These are phyloP conservation scores for Lacerta agilis DNA, from an alignment of 2,797 vertebrate species.

Conservation along the genomic window DNA sequence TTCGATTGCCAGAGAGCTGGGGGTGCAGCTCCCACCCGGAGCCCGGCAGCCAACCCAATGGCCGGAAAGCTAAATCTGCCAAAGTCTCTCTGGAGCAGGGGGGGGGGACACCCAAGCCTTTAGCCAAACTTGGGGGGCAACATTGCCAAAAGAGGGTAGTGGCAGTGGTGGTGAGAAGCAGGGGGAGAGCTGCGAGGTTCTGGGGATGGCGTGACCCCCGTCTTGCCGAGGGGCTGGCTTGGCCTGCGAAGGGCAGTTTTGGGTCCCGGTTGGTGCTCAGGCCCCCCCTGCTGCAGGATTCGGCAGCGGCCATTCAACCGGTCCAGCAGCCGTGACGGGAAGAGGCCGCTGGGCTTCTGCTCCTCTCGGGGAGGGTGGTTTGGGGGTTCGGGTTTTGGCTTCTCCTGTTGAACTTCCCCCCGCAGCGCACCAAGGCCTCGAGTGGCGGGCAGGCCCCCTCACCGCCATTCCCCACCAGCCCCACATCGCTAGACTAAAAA, in stretches of 20 bases:
- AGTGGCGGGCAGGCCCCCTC: neutral
- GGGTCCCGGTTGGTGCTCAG: neutral
- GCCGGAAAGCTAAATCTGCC: neutral
- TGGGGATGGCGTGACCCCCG: neutral
- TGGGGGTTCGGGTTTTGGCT: neutral
- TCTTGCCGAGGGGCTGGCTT: neutral
- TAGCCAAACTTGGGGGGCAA: too few species aligned
- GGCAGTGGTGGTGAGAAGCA: too few species aligned
- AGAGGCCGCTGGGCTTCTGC: neutral
- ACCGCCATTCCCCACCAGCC: neutral
- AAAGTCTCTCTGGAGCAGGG: neutral
- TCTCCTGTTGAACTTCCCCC: neutral
- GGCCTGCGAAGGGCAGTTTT: neutral
- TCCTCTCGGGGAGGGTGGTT: neutral
- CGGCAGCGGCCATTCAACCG: too few species aligned
- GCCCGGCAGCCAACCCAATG: neutral
- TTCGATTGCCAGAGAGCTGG: neutral
- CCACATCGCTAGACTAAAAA: neutral
- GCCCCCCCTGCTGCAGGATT: neutral
- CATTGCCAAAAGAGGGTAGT: neutral
- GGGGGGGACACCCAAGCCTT: neutral
- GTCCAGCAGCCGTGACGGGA: too few species aligned
- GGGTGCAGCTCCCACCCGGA: neutral
- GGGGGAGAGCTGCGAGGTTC: too few species aligned
- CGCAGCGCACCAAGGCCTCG: too few species aligned